Conservation (phyloP, 1,140 invertebrate species). For the Trichogramma pretiosum region DNA sequence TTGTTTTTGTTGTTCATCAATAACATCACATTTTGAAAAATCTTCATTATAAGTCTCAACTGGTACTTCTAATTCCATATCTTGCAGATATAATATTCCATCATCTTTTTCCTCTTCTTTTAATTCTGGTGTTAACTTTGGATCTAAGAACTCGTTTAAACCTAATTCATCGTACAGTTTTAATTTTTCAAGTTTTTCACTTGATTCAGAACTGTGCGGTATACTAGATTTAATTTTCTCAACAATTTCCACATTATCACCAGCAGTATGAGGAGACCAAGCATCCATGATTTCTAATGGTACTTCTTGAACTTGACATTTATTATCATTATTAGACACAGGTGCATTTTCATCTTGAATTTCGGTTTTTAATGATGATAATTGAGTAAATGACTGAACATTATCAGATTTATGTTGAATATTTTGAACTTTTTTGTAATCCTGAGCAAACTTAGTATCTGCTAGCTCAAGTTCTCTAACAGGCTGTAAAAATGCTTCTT, state of each 20-base stretch:
- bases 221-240: not conserved
- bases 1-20: too few species aligned
- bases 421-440: not conserved
- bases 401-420: constrained; percentile 1
- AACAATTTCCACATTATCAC: not conserved
- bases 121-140: constrained; percentile 2
- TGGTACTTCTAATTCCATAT: too few species aligned
- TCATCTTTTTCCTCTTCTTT: too few species aligned
- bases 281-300: constrained; percentile 13
- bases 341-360: constrained; percentile 26
- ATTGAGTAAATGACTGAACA: constrained; percentile 2
- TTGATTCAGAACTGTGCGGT: not conserved
- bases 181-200: constrained; percentile 6
- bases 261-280: constrained; percentile 4
- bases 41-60: too few species aligned
- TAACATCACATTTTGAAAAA: too few species aligned
- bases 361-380: not conserved
- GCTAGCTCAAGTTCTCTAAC: constrained; percentile 27
- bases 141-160: constrained; percentile 1
- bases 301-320: constrained; percentile 6
- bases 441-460: constrained; percentile 22
- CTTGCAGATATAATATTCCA: too few species aligned
- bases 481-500: constrained; percentile 14
- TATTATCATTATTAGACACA: constrained; percentile 22
- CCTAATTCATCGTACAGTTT: constrained; percentile 5